Percentiles rank a stretch among this genome's conserved stretches.
These are phyloP conservation scores for Petrocephalus sullivani DNA, from an alignment of 2,797 vertebrate genomes.

Conservation along the genomic window DNA sequence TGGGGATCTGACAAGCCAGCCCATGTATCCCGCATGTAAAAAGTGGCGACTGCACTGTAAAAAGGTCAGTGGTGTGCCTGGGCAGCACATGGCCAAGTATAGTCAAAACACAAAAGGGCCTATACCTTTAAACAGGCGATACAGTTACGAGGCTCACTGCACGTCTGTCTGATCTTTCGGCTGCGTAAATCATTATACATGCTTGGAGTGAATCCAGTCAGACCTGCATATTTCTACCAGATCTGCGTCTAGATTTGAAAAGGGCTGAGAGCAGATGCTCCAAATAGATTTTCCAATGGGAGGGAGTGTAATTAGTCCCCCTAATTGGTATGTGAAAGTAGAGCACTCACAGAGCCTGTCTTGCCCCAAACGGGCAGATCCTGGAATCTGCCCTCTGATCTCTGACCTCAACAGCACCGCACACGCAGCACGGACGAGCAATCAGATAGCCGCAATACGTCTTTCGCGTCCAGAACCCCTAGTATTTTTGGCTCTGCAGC, in stretches of 20 bases:
- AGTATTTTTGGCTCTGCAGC: not conserved
- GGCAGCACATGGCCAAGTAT: not conserved
- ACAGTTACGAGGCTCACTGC: not conserved
- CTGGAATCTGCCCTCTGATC: not conserved
- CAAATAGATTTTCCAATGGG: slow-evolving; percentile 23
- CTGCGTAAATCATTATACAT: not conserved
- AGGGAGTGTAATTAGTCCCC: slow-evolving; percentile 23
- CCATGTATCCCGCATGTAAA: not conserved
- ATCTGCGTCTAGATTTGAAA: not conserved
- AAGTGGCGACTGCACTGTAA: not conserved
- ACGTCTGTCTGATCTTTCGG: not conserved
- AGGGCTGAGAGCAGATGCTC: slow-evolving; percentile 15
- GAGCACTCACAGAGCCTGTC: slow-evolving; percentile 18
- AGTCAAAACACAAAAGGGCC: not conserved
- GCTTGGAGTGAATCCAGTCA: slow-evolving; percentile 29
- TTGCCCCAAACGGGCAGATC: not conserved
- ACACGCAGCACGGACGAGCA: not conserved
- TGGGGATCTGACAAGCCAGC: not conserved
- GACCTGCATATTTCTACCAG: not conserved
- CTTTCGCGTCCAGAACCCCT: not conserved
- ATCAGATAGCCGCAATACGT: not conserved
- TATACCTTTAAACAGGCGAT: not conserved
- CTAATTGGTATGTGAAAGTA: slow-evolving; percentile 25
- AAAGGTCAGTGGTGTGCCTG: not conserved
- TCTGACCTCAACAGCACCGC: not conserved